A percentile compares a stretch with the other conserved stretches of the same genome.
These are phyloP conservation scores for Apodemia hepburni DNA, from an alignment of 2,888 invertebrate species.

Conservation along the genomic window DNA sequence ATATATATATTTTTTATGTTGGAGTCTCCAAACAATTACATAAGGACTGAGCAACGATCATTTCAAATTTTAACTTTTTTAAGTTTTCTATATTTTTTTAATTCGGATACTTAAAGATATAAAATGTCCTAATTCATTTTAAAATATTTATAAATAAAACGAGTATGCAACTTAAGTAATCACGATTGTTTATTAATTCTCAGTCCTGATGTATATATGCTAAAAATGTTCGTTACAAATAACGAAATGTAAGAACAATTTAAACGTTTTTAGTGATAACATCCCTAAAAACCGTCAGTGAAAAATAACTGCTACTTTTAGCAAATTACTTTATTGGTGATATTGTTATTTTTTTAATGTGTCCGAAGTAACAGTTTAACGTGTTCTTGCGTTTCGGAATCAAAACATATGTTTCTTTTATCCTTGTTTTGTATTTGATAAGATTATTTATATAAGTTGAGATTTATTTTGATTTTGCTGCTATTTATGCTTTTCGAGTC, in stretches of 20 bases:
- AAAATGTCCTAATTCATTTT: too few species aligned
- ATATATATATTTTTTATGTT: neutral
- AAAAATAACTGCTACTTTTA: neutral
- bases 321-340: neutral
- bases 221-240: slow-evolving; percentile 1
- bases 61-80: too few species aligned
- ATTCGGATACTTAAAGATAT: too few species aligned
- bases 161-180: too few species aligned
- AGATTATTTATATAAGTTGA: slow-evolving; percentile 29
- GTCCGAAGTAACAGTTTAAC: neutral
- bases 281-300: neutral
- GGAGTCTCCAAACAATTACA: neutral
- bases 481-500: slow-evolving; percentile 58
- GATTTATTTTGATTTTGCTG: slow-evolving; percentile 34
- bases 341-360: neutral
- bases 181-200: neutral
- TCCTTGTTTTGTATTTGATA: slow-evolving; percentile 28
- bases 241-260: neutral
- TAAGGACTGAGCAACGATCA: neutral
- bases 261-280: neutral
- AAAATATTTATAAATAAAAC: too few species aligned
- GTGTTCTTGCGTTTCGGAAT: neutral
- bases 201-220: neutral
- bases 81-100: too few species aligned
- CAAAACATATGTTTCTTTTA: slow-evolving; percentile 16